Evolutionary conservation across 2,888 invertebrate genomes (phyloP).

Genomic region (Nemoura dubitans): DNA sequence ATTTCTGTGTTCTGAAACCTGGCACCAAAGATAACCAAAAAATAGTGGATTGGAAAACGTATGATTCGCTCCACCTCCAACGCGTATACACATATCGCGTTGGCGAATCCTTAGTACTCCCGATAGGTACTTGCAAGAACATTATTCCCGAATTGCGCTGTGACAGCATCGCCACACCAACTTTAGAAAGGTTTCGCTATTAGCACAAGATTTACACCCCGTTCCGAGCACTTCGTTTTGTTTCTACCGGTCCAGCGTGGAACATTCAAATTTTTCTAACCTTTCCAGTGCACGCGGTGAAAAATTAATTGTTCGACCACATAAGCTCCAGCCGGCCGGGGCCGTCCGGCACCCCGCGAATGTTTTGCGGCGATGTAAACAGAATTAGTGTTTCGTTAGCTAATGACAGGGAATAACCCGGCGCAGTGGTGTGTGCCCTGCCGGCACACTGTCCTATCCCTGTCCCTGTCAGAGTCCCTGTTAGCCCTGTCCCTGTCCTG

Average conservation of each 20-base stretch:
- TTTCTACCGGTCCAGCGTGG: background rate
- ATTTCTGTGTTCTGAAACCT: no score
- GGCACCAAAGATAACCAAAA: no score
- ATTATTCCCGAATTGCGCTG: background rate
- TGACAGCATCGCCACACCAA: background rate
- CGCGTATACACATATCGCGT: no score
- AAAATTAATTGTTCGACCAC: background rate
- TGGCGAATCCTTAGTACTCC: no score
- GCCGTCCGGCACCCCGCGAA: no score
- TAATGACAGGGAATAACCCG: background rate
- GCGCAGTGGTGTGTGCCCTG: background rate
- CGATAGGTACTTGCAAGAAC: no score
- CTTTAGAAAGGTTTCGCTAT: background rate
- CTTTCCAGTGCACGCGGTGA: background rate
- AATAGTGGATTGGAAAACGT: no score
- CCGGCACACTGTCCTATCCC: background rate
- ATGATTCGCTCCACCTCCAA: no score
- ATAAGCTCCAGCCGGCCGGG: no score
- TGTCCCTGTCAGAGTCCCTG: background rate
- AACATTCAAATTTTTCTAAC: background rate
- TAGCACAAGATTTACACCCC: background rate
- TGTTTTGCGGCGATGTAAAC: slow-evolving; percentile 4
- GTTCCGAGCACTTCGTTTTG: background rate
- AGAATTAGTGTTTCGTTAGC: slow-evolving; percentile 12
- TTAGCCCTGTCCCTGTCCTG: background rate